Base-by-base conservation (phyloP, 2,888 invertebrate species). In the Bembecia ichneumoniformis region DNA sequence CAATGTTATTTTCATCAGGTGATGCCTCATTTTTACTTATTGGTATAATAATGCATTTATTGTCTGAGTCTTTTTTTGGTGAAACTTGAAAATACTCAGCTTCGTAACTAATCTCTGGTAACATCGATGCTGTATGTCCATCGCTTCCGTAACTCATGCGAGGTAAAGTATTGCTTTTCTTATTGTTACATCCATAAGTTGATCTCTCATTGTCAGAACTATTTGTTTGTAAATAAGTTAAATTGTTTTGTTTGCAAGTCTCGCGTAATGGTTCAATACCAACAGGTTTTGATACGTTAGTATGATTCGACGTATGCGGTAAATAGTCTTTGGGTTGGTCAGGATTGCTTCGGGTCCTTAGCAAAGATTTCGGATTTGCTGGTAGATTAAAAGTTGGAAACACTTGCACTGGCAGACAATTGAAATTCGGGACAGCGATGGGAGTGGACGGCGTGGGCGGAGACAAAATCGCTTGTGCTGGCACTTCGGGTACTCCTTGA, bases 401-500 rank as follows among this genome's bases (percentile, higher is more conserved):
- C 35, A 88, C 88, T 75, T 88, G 86, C 43, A 88, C 87, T 9
- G 88, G 88, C 54, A 87, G 63, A 60, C 83, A 86, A 56, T 82
- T 87, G 54, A 66, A 88, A 57, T 87, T 87, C 1, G 86, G 83
- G 15, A 86, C 74, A 34, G 74, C 71, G 28, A 78, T 63, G 9
- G 78, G 66, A 10, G 71, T 90, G 20, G 90, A 63, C 1, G 90
- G 83, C 43, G 88, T 82, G 20, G 89, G 66, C 11, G 87, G 83
- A 11, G 88, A 79, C 51, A 86, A 81, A 45, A 88, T 63, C 35
- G 86, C 77, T 47, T 88, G 86, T 58, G 84, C 87, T 3, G 91
- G 89, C 44, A 78, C 76, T 52, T 91, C 91, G 35, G 91, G 90
- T 43, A 94, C 92, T 11, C 95, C 95, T 68, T 93, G 93, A 57